Evolutionary conservation across 2,888 invertebrate genomes (phyloP), one percentile per base, ranked within the genome.

Genomic region (Mythimna loreyi): DNA sequence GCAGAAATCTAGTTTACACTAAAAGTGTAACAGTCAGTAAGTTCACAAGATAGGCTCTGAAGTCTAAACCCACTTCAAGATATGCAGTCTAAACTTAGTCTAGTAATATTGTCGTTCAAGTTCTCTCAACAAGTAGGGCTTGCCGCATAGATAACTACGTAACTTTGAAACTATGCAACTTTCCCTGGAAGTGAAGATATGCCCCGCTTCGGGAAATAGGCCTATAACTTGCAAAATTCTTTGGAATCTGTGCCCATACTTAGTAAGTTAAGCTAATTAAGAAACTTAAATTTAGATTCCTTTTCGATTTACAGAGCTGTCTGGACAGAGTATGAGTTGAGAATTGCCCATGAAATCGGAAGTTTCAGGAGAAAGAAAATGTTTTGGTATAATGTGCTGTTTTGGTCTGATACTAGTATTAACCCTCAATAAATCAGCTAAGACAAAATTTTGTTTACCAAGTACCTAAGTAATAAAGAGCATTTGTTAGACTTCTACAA

Each of bases 71-170:
- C 23, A 71, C 49, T 73, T 82, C 49, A 65, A 16, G 28, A 67
- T 52, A 61, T 56, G 50, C 56, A 56, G 30, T 59, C 50, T 49
- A 68, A 76, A 80, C 61, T 68, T 61, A 61, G 62, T n/a, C 23
- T 50, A 56, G 43, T 63, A 63, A 33, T 53, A 75, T 16, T 55
- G 45, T 57, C 56, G 43, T 43, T 60, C 16, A 59, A 67, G 28
- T 75, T 65, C 40, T 58, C 49, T 66, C 67, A 73, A 71, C 49
- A 76, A 81, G 70, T 81, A 77, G 77, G 81, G 25, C 72, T 69
- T 64, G 55, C 50, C 62, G 67, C 62, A 64, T 8, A 67, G 59
- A 69, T 72, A 65, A 65, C 55, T 63, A 50, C 45, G 47, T 66
- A 66, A 72, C 70, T 81, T 67, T 43, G 23, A 60, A 36, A 70